Evolutionary conservation across 1,140 invertebrate genomes (phyloP).

Genomic region (Delia radicum): DNA sequence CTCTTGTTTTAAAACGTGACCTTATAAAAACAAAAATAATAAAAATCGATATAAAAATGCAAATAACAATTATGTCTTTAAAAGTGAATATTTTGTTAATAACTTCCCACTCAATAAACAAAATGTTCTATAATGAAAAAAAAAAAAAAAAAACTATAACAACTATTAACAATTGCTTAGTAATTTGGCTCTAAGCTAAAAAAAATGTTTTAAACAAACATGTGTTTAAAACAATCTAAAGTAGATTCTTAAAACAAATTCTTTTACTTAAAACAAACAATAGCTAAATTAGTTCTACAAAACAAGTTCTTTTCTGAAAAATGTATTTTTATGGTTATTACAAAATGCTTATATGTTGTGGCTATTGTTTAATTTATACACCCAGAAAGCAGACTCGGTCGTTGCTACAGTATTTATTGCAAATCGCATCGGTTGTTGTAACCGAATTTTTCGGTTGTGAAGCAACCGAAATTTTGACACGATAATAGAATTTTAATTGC

Average conservation of each 20-base stretch:
- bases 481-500: neutral
- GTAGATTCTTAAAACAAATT: neutral
- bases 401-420: no score
- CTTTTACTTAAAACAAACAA: neutral
- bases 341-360: no score
- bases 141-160: neutral
- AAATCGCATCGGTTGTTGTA: no score
- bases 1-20: neutral
- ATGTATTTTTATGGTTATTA: no score
- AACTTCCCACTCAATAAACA: constrained; percentile 1
- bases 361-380: no score
- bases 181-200: neutral
- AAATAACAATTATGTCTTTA: constrained; percentile 5
- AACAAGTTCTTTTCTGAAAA: neutral
- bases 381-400: no score
- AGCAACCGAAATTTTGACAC: neutral
- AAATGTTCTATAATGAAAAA: neutral
- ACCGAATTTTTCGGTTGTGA: no score
- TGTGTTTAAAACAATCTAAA: neutral
- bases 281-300: neutral
- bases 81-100: neutral
- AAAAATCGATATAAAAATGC: neutral
- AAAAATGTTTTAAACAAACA: neutral
- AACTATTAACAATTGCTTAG: neutral
- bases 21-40: neutral